Evolutionary conservation across 1,140 invertebrate genomes (phyloP).

Genomic region (Eumeta japonica): DNA sequence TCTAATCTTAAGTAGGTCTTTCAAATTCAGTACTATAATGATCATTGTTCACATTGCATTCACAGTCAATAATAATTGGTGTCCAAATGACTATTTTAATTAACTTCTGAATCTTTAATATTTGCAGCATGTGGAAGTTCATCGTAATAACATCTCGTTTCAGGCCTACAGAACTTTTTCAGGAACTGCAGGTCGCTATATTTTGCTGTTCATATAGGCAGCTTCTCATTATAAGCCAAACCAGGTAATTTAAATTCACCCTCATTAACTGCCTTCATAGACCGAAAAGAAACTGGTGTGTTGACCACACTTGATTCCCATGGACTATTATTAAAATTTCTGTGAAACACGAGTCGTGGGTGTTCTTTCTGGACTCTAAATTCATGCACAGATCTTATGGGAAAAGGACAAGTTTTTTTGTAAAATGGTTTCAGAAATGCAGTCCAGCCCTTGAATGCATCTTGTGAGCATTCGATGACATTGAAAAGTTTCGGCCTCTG

Average conservation of each 20-base stretch:
- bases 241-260: conserved; percentile 13
- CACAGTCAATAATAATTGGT: too few relatives aligned
- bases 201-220: neutral
- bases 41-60: too few relatives aligned
- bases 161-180: neutral
- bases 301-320: conserved; percentile 15
- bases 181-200: neutral
- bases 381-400: conserved; percentile 8
- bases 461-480: conserved; percentile 10
- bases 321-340: conserved; percentile 10
- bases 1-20: too few relatives aligned
- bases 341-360: conserved; percentile 11
- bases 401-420: conserved; percentile 9
- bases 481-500: conserved; percentile 11
- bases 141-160: neutral
- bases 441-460: conserved; percentile 12
- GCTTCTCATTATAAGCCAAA: neutral
- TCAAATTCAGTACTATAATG: too few relatives aligned
- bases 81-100: too few relatives aligned
- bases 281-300: conserved; percentile 14
- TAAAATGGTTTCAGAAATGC: conserved; percentile 11
- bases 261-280: conserved; percentile 12
- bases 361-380: conserved; percentile 8
- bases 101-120: too few relatives aligned
- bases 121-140: neutral